These are phyloP conservation scores for Patella caerulea DNA, from an alignment of 2,888 invertebrate species.

Conservation along the genomic window DNA sequence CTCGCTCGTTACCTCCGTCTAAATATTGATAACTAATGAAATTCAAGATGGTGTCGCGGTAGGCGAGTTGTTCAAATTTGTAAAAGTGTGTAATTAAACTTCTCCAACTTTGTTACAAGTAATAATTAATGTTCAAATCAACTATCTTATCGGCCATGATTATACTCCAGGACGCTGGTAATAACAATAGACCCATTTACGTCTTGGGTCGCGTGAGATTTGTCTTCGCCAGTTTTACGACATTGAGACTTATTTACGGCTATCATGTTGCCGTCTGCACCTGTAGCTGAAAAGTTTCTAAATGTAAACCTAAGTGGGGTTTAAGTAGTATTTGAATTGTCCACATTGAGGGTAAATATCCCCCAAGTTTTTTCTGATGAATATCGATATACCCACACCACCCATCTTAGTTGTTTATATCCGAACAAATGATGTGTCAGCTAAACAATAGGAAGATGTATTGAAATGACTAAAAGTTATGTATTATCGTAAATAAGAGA, in stretches of 20 bases:
- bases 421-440: too few relatives aligned
- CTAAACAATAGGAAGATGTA: too few relatives aligned
- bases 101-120: neutral
- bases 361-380: too few relatives aligned
- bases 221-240: neutral
- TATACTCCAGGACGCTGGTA: neutral
- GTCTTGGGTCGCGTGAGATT: constrained; percentile 5
- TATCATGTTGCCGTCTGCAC: neutral
- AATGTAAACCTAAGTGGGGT: too few relatives aligned
- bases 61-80: constrained; percentile 1
- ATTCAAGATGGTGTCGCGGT: neutral
- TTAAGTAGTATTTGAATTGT: too few relatives aligned
- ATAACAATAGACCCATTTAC: constrained; percentile 8
- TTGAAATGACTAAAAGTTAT: too few relatives aligned
- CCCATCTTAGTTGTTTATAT: too few relatives aligned
- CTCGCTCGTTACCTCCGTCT: too few relatives aligned
- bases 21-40: too few relatives aligned
- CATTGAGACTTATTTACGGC: constrained; percentile 4
- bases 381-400: too few relatives aligned
- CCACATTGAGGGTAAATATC: too few relatives aligned
- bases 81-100: neutral
- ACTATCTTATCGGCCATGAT: neutral
- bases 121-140: constrained; percentile 1
- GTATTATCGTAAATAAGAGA: too few relatives aligned
- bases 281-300: neutral